Conservation (phyloP, 1,140 invertebrate genomes). For the Asbolus verrucosus region DNA sequence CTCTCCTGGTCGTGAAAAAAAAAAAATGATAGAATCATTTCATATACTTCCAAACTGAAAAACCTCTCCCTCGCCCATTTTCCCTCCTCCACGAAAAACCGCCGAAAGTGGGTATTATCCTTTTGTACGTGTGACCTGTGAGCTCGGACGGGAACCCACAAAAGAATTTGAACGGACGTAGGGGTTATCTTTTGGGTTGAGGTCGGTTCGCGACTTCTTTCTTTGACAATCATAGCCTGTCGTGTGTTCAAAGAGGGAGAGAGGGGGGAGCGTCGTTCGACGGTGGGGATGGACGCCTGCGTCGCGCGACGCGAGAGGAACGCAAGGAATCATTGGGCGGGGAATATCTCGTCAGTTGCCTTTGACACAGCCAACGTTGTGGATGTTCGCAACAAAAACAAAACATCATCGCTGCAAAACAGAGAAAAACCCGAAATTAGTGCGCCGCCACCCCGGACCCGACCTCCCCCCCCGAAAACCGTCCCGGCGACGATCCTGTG, state of each 20-base stretch:
- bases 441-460: not conserved
- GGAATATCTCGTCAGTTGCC: constrained; percentile 58
- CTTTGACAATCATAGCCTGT: constrained; percentile 57
- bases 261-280: constrained; percentile 48
- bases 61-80: not conserved
- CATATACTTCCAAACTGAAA: no score
- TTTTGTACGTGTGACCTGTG: no score
- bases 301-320: constrained; percentile 54
- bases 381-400: constrained; percentile 65
- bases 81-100: no score
- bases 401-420: constrained; percentile 41
- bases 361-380: constrained; percentile 65
- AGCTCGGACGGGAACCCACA: constrained; percentile 14
- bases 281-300: constrained; percentile 57
- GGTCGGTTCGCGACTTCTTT: constrained; percentile 57
- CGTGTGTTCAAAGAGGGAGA: constrained; percentile 46
- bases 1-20: no score
- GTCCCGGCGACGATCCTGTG: not conserved
- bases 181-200: constrained; percentile 59
- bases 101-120: no score
- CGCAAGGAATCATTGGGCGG: constrained; percentile 60
- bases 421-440: not conserved
- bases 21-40: no score
- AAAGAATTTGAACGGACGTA: constrained; percentile 35
- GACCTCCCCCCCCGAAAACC: not conserved